Conservation (phyloP, 2,888 invertebrate species). For the Catocala fraxini region DNA sequence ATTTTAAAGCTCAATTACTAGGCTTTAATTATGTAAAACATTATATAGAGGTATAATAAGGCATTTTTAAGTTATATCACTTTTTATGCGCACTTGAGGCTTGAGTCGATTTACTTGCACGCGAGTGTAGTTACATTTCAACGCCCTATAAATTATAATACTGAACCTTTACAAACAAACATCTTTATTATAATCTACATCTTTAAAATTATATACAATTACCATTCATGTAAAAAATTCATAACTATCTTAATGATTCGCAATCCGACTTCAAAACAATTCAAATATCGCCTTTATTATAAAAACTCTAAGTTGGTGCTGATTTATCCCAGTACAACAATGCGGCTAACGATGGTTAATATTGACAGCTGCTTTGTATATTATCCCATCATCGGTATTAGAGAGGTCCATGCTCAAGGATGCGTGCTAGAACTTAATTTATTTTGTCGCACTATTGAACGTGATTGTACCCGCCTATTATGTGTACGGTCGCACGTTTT, state of each 20-base stretch:
- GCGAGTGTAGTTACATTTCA: neutral
- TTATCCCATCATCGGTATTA: slow-evolving; percentile 63
- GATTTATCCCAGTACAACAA: slow-evolving; percentile 22
- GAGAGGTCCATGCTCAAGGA: slow-evolving; percentile 63
- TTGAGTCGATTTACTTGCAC: no score
- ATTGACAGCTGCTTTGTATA: slow-evolving; percentile 43
- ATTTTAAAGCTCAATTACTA: no score
- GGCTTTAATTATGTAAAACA: no score
- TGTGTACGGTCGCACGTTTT: slow-evolving; percentile 28
- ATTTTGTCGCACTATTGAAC: slow-evolving; percentile 46
- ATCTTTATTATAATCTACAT: slow-evolving; percentile 12
- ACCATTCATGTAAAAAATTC: slow-evolving; percentile 6
- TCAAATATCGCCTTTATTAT: slow-evolving; percentile 15
- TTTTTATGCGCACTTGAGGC: no score
- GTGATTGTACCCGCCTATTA: slow-evolving; percentile 47
- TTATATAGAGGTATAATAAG: no score
- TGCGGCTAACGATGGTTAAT: slow-evolving; percentile 53
- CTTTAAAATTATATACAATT: slow-evolving; percentile 15
- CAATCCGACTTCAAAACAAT: neutral
- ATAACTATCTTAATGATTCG: slow-evolving; percentile 3
- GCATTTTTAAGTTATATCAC: no score
- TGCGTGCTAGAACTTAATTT: slow-evolving; percentile 37
- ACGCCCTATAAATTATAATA: slow-evolving; percentile 1
- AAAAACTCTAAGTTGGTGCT: slow-evolving; percentile 3
- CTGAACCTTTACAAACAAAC: neutral